Base-by-base conservation (phyloP, 2,888 invertebrate genomes). In the Apamea monoglypha region DNA sequence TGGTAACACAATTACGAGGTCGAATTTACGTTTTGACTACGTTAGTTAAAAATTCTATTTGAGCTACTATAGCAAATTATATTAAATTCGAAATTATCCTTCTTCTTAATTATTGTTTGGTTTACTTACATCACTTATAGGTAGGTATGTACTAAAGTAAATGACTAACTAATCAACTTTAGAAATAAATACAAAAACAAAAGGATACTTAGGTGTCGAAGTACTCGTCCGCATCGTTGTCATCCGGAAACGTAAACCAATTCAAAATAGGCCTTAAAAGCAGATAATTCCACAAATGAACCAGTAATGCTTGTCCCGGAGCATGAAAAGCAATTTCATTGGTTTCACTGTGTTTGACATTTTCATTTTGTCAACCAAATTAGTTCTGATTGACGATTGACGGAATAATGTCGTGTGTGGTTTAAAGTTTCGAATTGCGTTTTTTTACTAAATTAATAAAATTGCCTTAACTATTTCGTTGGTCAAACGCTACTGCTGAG, bases 271-370 rank as follows among this genome's bases (percentile, higher is more conserved):
- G 40, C 18, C n/a, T 78, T 64, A 21, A 29, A 56, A 47, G 6
- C 47, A 36, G 12, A 59, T 75, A 18, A 75, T 75, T 59, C 12
- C 59, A 40, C 47, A 61, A 76, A 76, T 36, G 2, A 76, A 50
- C n/a, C n/a, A 80, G 47, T 67, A 29, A 29, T 32, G 21, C 10
- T 8, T 59, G 2, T 29, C 29, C 18, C 14, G 56, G n/a, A 53
- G 25, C 78, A 36, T 80, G 36, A 80, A 69, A 69, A 59, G 59
- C 29, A 80, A 78, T 81, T 80, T 81, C 44, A n/a, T 25, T 25
- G 77, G 18, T 29, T 61, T 77, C 32, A 78, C 18, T 78, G 81
- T 69, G 72, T 32, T 71, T 70, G 40, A 40, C 50, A 40, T 70
- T 61, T 81, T 81, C 32, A 40, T 61, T 81, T 71, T 36, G 50